Evolutionary conservation across 2,888 invertebrate genomes (phyloP), one percentile per base, ranked within the genome.

Genomic region (Acrocera orbiculus): DNA sequence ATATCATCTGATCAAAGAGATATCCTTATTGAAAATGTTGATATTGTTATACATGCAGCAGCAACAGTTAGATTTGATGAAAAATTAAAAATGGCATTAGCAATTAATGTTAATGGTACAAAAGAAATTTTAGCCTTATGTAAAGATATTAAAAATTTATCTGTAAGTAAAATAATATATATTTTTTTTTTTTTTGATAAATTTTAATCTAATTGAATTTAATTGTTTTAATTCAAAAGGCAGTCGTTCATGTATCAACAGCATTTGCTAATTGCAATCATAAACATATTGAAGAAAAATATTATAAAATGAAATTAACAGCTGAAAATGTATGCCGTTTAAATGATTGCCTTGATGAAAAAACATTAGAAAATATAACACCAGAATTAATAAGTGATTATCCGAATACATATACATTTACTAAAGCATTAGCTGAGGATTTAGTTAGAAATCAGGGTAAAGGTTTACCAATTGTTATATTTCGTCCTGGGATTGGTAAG

Each of bases 61-160:
- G 95, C 93, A 2, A 92, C 92, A 0, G 83, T 93, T 5, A 50
- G 57, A 11, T 82, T 82, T 48, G 72, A 76, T 50, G 81, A 81
- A 50, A 69, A 69, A 16, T 58, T 82, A 11, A 68, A 69, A 53
- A 53, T 66, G 9, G 76, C 81, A 0, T 61, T 76, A 32, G 66
- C 67, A 42, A 73, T 78, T 56, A 81, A 81, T 56, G 68, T 80
- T 2, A 56, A 66, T 10, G 76, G 73, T 27, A 72, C 76, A 1
- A 64, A 69, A 37, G 65, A 72, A 41, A 62, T 80, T 42, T 49
- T 81, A 27, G 57, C 66, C 24, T 56, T 82, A 31, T 72, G 72
- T 47, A 68, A 68, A 51, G 62, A 67, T 44, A 72, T 22, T 22
- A 22, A n/a, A 4, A 4, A 7, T 22, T 22, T 10, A 19, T 4